phyloP scores from a whole-genome alignment of 2,113 vertebrate species.

The Symphodus melops region DNA sequence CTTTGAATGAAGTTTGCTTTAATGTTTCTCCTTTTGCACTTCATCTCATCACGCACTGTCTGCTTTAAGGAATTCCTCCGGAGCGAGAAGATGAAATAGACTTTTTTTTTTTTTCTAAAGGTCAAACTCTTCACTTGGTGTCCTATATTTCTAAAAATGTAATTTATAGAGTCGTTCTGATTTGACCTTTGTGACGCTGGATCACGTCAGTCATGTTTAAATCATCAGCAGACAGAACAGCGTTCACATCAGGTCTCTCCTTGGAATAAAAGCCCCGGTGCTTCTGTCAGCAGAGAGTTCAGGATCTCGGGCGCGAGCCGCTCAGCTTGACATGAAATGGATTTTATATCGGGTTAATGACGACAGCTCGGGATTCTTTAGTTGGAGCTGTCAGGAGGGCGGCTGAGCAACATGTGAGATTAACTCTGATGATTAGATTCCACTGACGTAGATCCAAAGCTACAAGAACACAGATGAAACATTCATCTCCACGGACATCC shows the following conservation, averaged over 20 bases:
- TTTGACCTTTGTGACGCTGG: too few relatives aligned
- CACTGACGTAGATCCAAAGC: neutral
- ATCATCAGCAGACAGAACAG: neutral
- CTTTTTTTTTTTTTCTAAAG: too few relatives aligned
- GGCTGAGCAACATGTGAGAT: neutral
- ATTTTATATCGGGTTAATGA: slow-evolving; percentile 22
- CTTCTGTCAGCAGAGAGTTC: neutral
- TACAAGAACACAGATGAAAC: neutral
- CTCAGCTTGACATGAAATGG: slow-evolving; percentile 17
- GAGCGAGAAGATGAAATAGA: too few relatives aligned
- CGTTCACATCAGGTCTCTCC: neutral
- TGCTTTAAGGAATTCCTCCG: too few relatives aligned
- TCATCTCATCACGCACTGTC: too few relatives aligned
- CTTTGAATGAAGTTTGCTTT: too few relatives aligned
- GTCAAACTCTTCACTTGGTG: too few relatives aligned
- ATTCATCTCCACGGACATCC: neutral
- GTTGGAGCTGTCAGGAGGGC: neutral
- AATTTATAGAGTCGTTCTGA: neutral
- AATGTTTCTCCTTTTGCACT: too few relatives aligned
- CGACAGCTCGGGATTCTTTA: neutral
- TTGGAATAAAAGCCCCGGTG: neutral
- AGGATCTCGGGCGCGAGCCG: neutral
- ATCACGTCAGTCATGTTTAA: too few relatives aligned
- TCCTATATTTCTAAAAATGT: neutral
- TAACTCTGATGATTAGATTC: neutral